Evolutionary conservation across 2,888 invertebrate species (phyloP).

Genomic region (Mesochorus sp.): DNA sequence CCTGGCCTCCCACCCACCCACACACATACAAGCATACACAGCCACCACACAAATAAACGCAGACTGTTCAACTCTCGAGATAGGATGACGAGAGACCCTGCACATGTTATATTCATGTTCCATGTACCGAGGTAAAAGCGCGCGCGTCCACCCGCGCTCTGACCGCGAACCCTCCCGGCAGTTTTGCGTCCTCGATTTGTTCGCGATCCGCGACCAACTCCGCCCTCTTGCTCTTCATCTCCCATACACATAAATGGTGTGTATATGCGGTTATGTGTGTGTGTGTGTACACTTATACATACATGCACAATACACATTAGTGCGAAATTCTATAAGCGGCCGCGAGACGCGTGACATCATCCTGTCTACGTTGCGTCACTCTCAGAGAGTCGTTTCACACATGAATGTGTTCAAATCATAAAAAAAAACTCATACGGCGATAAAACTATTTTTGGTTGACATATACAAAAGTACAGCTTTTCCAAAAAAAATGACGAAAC

Average conservation of each 20-base stretch:
- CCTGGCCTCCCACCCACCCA: background rate
- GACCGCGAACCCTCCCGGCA: slow-evolving; percentile 19
- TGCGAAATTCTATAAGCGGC: slow-evolving; percentile 41
- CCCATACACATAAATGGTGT: slow-evolving; percentile 1
- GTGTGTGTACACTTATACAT: background rate
- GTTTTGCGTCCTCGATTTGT: slow-evolving; percentile 45
- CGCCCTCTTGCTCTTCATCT: slow-evolving; percentile 26
- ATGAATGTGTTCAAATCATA: background rate
- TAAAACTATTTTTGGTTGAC: too few relatives aligned
- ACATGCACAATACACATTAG: background rate
- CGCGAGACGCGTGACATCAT: slow-evolving; percentile 54
- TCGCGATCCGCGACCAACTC: slow-evolving; percentile 10
- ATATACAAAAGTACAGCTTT: too few relatives aligned
- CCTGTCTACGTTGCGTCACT: slow-evolving; percentile 52
- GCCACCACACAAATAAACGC: background rate
- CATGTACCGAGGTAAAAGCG: background rate
- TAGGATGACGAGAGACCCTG: too few relatives aligned
- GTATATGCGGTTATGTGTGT: background rate
- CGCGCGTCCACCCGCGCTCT: slow-evolving; percentile 13
- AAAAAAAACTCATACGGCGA: background rate
- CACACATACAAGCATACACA: background rate
- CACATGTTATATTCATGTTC: background rate
- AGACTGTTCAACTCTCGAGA: background rate
- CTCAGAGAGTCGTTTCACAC: slow-evolving; percentile 14
- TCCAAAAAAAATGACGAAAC: too few relatives aligned